Conservation (phyloP, 2,113 vertebrate species). For the Protobothrops mucrosquamatus region DNA sequence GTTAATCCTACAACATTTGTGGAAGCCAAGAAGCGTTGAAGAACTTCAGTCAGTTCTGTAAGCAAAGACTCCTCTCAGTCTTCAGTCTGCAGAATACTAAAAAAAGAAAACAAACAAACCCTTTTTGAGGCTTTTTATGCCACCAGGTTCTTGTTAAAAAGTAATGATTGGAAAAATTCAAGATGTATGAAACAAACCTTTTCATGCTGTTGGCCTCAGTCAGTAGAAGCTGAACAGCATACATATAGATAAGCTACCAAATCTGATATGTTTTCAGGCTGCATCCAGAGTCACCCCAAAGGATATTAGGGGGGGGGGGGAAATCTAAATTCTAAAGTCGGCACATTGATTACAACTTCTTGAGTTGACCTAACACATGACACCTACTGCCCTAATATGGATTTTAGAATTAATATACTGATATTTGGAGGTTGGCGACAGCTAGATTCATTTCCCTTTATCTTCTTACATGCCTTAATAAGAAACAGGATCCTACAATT, state of each 20-base stretch:
- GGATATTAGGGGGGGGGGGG: neutral
- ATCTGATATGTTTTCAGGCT: neutral
- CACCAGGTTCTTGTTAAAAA: neutral
- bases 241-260: neutral
- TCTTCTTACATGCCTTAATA: neutral
- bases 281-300: neutral
- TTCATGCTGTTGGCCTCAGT: neutral
- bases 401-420: neutral
- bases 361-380: neutral
- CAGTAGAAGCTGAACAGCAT: neutral
- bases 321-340: neutral
- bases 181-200: neutral
- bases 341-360: neutral
- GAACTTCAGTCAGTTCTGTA: neutral
- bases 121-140: neutral
- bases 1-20: neutral
- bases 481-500: neutral
- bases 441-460: neutral
- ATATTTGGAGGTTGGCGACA: neutral
- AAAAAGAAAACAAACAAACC: neutral
- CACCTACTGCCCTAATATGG: neutral
- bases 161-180: neutral
- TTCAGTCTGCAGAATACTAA: neutral
- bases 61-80: neutral
- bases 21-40: neutral